phyloP scores from a whole-genome alignment of 1,140 invertebrate genomes.

The Cotesia typhae region DNA sequence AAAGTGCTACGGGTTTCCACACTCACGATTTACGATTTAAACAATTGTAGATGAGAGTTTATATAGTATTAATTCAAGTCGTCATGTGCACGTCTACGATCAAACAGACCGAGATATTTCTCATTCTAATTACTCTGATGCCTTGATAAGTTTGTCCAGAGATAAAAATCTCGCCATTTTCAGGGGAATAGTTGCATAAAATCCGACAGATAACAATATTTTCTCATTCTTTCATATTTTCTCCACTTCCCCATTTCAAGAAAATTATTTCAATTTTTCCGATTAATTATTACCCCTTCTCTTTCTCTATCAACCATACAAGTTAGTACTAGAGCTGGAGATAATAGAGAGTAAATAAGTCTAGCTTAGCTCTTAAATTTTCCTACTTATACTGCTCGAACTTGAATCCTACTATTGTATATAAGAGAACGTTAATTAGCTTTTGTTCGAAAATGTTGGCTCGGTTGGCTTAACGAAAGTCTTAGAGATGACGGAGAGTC shows the following conservation, averaged over 20 bases:
- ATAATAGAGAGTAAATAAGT: neutral
- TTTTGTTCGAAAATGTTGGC: conserved; percentile 36
- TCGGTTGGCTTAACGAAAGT: conserved; percentile 37
- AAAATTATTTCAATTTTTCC: conserved; percentile 25
- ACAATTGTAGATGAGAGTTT: conserved; percentile 8
- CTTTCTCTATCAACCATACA: neutral
- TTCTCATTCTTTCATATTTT: conserved; percentile 20
- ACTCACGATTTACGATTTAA: conserved; percentile 45
- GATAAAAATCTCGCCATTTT: conserved; percentile 45
- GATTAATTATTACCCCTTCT: conserved; percentile 13
- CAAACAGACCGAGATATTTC: conserved; percentile 61
- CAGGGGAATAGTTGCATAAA: conserved; percentile 41
- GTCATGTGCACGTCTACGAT: conserved; percentile 42
- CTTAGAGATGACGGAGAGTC: conserved; percentile 21
- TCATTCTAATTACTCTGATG: conserved; percentile 58
- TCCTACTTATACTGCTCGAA: neutral
- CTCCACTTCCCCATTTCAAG: conserved; percentile 15
- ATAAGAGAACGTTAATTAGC: conserved; percentile 36
- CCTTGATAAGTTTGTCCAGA: conserved; percentile 44
- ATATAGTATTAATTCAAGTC: neutral
- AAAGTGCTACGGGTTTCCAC: conserved; percentile 41
- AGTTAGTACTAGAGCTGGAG: too few species aligned
- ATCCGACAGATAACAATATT: conserved; percentile 19
- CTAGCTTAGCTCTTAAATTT: neutral
- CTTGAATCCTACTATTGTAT: neutral